Evolutionary conservation across 2,888 invertebrate genomes (phyloP).

Genomic region (Acleris emargana): DNA sequence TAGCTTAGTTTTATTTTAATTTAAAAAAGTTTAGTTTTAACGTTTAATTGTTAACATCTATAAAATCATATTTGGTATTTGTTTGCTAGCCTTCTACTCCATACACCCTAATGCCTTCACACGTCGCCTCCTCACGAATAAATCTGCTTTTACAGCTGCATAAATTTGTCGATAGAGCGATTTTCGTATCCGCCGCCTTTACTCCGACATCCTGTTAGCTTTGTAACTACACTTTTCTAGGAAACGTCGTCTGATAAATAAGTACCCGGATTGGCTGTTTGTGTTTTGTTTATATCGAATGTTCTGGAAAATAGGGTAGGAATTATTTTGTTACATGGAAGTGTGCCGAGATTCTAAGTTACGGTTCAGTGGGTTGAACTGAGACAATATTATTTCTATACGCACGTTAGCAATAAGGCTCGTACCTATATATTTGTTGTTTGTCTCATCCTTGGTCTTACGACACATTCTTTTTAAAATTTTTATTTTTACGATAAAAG

Average conservation of each 20-base stretch:
- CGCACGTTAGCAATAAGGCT: not conserved
- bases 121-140: slow-evolving; percentile 70
- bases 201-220: slow-evolving; percentile 66
- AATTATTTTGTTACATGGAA: not conserved
- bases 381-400: not conserved
- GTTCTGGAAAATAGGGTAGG: slow-evolving; percentile 15
- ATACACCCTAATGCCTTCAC: slow-evolving; percentile 57
- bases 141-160: slow-evolving; percentile 78
- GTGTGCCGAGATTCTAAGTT: not conserved
- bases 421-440: too few relatives aligned
- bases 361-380: not conserved
- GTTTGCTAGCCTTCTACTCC: slow-evolving; percentile 30
- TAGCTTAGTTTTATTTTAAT: too few relatives aligned
- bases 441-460: too few relatives aligned
- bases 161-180: slow-evolving; percentile 80
- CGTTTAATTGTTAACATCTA: too few relatives aligned
- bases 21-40: too few relatives aligned
- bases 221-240: slow-evolving; percentile 50
- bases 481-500: too few relatives aligned
- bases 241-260: slow-evolving; percentile 44
- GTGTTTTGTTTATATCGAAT: slow-evolving; percentile 34
- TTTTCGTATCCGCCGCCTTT: slow-evolving; percentile 75
- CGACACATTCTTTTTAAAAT: too few relatives aligned
- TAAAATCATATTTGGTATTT: not conserved
- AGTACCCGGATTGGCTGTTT: slow-evolving; percentile 34